A percentile compares a stretch with the other conserved stretches of the same genome.
Evolutionary conservation across 2,113 vertebrate genomes (phyloP).

Genomic region (Galeopterus variegatus): DNA sequence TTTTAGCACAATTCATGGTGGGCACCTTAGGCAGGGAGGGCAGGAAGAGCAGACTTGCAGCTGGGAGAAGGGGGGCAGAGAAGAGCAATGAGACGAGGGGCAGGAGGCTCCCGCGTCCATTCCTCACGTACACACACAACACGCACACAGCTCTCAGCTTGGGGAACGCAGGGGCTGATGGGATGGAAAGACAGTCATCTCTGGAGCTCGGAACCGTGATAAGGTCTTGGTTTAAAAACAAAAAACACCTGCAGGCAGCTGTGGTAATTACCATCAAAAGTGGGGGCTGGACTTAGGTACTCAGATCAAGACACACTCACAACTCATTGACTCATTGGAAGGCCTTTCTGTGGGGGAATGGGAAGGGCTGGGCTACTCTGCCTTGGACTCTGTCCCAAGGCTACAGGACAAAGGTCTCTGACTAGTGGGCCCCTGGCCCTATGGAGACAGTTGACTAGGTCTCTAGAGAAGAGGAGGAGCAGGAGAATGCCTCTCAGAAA

Average conservation of each 20-base stretch:
- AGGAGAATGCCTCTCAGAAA: background rate
- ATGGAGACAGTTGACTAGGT: background rate
- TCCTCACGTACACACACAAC: background rate
- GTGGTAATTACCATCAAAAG: conserved; percentile 4
- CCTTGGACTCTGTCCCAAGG: background rate
- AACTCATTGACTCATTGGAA: conserved; percentile 39
- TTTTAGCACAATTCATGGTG: conserved; percentile 39
- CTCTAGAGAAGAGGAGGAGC: background rate
- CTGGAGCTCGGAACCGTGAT: conserved; percentile 38
- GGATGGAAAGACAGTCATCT: conserved; percentile 59
- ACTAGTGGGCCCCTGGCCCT: background rate
- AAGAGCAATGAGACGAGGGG: background rate
- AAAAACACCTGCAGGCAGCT: conserved; percentile 69
- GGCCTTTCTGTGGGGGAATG: background rate
- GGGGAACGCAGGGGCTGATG: conserved; percentile 13
- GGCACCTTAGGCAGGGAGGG: background rate
- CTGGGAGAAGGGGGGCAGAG: background rate
- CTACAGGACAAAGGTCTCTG: conserved; percentile 1
- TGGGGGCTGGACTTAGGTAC: conserved; percentile 32
- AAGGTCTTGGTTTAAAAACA: conserved; percentile 66
- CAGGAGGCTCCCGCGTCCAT: background rate
- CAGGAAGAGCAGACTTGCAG: background rate
- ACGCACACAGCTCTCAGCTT: background rate
- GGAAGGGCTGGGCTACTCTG: background rate
- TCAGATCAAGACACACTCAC: conserved; percentile 14